Percentiles rank a stretch among this genome's conserved stretches.
These are phyloP conservation scores for Tenebrosternarchus preto DNA, from an alignment of 2,113 vertebrate genomes.

Conservation along the genomic window DNA sequence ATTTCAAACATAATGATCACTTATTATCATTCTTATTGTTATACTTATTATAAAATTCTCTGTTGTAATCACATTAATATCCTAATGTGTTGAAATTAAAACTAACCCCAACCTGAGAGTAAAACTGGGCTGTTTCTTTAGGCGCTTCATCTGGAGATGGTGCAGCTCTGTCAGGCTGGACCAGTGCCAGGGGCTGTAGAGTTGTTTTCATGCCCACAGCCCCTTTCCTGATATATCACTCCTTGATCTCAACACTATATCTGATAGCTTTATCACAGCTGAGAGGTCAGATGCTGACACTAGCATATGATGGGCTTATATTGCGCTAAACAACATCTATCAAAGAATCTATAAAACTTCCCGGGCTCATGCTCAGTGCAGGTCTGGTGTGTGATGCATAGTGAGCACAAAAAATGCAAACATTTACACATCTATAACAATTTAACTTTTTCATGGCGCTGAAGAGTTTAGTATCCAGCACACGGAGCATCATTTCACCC, in stretches of 20 bases:
- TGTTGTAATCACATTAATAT: neutral
- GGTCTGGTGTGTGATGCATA: constrained; percentile 57
- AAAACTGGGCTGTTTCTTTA: neutral
- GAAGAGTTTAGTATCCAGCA: neutral
- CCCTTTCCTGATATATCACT: constrained; percentile 72
- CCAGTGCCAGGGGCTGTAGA: constrained; percentile 65
- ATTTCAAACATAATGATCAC: neutral
- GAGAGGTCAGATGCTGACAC: constrained; percentile 78
- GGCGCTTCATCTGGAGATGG: neutral
- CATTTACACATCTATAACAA: constrained; percentile 61
- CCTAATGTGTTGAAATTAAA: neutral
- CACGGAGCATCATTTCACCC: constrained; percentile 3
- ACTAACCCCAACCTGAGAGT: neutral
- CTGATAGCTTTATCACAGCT: constrained; percentile 76
- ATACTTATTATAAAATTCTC: neutral
- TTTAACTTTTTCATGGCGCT: neutral
- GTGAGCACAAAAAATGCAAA: constrained; percentile 48
- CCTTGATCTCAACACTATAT: constrained; percentile 68
- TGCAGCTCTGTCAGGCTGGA: constrained; percentile 45
- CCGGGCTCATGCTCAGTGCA: constrained; percentile 67
- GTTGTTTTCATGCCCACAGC: constrained; percentile 68
- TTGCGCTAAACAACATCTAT: constrained; percentile 77
- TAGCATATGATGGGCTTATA: constrained; percentile 76
- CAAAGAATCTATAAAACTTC: constrained; percentile 74
- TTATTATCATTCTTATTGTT: neutral